These are phyloP conservation scores for Eucidaris tribuloides DNA, from an alignment of 35 echinoderm and acorn worm species.

Conservation along the genomic window DNA sequence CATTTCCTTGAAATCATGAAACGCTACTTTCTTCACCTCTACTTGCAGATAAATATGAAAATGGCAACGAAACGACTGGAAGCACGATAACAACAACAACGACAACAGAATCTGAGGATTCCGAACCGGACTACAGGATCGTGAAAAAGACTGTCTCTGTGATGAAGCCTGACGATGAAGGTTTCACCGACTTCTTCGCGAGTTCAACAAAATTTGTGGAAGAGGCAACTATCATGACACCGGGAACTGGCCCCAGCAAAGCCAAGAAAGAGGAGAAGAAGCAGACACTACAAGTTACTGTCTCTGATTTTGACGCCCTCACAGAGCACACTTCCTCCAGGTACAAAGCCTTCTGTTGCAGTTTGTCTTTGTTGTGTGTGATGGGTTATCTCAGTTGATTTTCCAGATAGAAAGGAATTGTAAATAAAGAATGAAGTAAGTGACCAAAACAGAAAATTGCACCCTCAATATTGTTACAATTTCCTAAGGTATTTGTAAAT, in stretches of 20 bases:
- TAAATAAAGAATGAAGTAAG: too few species aligned
- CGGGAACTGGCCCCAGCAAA: not conserved
- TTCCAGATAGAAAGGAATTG: too few species aligned
- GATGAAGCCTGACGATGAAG: conserved; percentile 80
- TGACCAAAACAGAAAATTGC: too few species aligned
- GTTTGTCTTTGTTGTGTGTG: too few species aligned
- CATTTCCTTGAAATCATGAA: too few species aligned
- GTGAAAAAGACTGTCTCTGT: conserved; percentile 66
- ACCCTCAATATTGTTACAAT: too few species aligned
- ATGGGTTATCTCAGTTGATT: too few species aligned
- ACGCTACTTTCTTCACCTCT: too few species aligned
- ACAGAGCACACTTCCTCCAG: conserved; percentile 52
- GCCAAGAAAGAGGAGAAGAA: conserved; percentile 40
- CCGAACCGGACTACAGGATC: conserved; percentile 79
- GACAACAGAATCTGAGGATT: conserved; percentile 62
- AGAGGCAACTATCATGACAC: conserved; percentile 4
- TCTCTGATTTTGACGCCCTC: conserved; percentile 94
- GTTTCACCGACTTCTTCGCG: conserved; percentile 84
- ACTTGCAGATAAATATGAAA: conserved; percentile 11
- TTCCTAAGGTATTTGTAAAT: too few species aligned
- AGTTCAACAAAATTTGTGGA: conserved; percentile 18
- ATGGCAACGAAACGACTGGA: conserved; percentile 10
- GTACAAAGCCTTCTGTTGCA: too few species aligned
- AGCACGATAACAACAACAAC: conserved; percentile 49
- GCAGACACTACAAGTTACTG: conserved; percentile 51